Evolutionary conservation across 2,113 vertebrate genomes (phyloP), one percentile per base, ranked within the genome.

Genomic region (Syngnathus typhle): DNA sequence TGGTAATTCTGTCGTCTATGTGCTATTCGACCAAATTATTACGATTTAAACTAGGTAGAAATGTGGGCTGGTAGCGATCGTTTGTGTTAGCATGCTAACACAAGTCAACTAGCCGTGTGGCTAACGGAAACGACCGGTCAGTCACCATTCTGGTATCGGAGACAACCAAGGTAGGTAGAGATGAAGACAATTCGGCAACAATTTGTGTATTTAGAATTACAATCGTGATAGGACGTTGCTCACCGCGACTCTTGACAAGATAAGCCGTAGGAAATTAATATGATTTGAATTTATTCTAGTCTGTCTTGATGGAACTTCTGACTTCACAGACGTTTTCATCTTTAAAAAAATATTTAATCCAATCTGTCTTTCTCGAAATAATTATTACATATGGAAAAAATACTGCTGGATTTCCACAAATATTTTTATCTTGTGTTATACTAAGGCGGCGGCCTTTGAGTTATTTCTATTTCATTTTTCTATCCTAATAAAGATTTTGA

Each of bases 121-220:
- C 79, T 85, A 83, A 78, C 0, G 67, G 65, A 32, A 32, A 32
- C 27, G 61, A 71, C 54, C 64, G 72, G 72, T 39, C 36, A 63
- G 70, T 68, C 70, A 73, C 59, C 75, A 69, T 69, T 72, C 60
- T 39, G 68, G 77, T n/a, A 52, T 71, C 67, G 59, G 63, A 62
- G 52, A 69, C 64, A 65, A 60, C 43, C 23, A 68, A 88, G 88
- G 88, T 89, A 78, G 87, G 86, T 84, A 80, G 85, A 70, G 84
- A 72, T 59, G 56, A 69, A 9, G 12, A 54, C 47, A 32, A 23
- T 13, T 32, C 9, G 19, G 7, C 19, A 8, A 9, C 49, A 51
- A 8, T 51, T 32, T 23, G 21, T 55, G 52, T 15, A 27, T 56
- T 36, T 58, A 3, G n/a, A 51, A n/a, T 51, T 51, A n/a, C 19